Evolutionary conservation across 1,140 invertebrate genomes (phyloP), one percentile per base, ranked within the genome.

Genomic region (Catajapyx aquilonaris): DNA sequence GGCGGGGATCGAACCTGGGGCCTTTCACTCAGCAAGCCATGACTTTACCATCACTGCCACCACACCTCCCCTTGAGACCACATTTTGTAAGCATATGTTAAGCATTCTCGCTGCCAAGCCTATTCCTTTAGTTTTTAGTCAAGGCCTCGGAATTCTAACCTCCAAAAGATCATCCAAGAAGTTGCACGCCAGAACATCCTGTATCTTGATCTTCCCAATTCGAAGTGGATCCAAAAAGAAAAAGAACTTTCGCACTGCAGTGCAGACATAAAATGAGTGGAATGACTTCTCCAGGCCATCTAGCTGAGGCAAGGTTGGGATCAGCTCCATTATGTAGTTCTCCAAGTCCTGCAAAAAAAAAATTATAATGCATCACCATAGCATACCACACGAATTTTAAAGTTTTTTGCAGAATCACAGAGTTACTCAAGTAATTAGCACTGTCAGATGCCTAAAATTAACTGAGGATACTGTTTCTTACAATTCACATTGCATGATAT

Each of bases 201-300:
- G 66, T 46, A 97, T 95, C 46, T 81, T 69, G 31, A 97, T 79
- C 50, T 77, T 68, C 2, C 85, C 84, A 0, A 81, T 85, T 48
- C 79, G 65, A 32, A 90, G 53, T 0, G 81, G 81, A 60, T 96
- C 90, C 2, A 96, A 57, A 50, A 94, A 96, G 56, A 96, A 96
- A 44, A 94, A 72, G 54, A 96, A 94, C 51, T 93, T 94, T 43
- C 88, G 67, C 0, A 88, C 85, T 15, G 85, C 87, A 7, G 88
- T 93, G 54, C 88, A 95, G 1, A 93, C 76, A 54, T 96, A 97
- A 62, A 97, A 96, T 9, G 77, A 85, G 49, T 90, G 83, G 55
- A 95, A 95, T 0, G 85, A 87, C 35, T 83, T 80, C 54, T 93
- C 84, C 20, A 96, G 55, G 1, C 81, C 80, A 52, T 90, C 77